Conservation (phyloP, 2,888 invertebrate genomes). For the Sphaerophoria rueppellii region DNA sequence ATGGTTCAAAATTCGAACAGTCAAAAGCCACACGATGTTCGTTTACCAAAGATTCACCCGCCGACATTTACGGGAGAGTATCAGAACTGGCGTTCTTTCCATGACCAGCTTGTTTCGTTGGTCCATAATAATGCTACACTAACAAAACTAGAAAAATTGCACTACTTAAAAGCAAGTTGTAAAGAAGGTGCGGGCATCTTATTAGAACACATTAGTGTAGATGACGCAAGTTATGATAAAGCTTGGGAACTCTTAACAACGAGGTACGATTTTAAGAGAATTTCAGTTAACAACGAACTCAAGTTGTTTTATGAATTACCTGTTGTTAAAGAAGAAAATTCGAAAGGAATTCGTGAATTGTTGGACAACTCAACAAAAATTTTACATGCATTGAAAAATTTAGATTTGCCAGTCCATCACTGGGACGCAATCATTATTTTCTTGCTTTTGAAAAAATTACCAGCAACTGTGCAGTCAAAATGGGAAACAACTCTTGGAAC, state of each 20-base stretch:
- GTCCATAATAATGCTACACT: constrained; percentile 1
- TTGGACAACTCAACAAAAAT: background rate
- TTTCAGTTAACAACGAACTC: background rate
- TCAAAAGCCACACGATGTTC: constrained; percentile 6
- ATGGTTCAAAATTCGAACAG: background rate
- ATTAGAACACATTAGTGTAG: background rate
- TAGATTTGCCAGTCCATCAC: no score
- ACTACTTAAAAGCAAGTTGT: background rate
- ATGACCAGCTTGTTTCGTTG: constrained; percentile 8
- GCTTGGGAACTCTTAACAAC: constrained; percentile 5
- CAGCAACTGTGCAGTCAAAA: no score
- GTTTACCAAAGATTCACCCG: constrained; percentile 2
- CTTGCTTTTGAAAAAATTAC: no score
- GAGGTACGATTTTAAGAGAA: background rate
- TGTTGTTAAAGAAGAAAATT: background rate
- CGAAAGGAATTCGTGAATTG: background rate
- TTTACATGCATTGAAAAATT: background rate
- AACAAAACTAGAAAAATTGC: background rate
- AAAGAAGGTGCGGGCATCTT: background rate
- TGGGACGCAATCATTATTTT: no score
- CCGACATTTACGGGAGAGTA: constrained; percentile 9
- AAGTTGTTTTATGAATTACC: constrained; percentile 1
- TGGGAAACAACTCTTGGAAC: no score
- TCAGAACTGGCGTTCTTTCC: constrained; percentile 3
- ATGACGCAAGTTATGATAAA: background rate